Evolutionary conservation across 2,888 invertebrate species (phyloP), one percentile per base, ranked within the genome.

Genomic region (Orthonevra nobilis): DNA sequence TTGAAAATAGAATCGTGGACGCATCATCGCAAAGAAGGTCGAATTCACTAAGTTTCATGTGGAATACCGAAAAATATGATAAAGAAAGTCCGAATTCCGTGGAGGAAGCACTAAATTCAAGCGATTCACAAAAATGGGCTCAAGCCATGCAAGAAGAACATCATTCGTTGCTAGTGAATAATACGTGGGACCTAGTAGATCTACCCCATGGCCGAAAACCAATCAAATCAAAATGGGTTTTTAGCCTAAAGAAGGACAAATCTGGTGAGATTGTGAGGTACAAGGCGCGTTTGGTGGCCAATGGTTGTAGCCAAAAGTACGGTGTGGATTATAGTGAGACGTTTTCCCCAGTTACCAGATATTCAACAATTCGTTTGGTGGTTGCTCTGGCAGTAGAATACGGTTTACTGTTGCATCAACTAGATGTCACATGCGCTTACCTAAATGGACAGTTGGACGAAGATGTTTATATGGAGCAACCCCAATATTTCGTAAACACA

Each of bases 281-380:
- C 32, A 84, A 83, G 52, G 84, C 84, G 2, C 50, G 84, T 10
- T 61, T 85, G 15, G 84, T 84, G 5, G 84, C 82, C 5, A 50
- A 82, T 6, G 28, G 28, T 9, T 28, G 28, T 28, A 28, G 28
- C n/a, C n/a, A n/a, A n/a, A n/a, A n/a, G n/a, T n/a, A n/a, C n/a
- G n/a, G n/a, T n/a, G n/a, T n/a, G n/a, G 40, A 40, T 40, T 40
- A 17, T 9, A 40, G 17, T 19, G 40, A 40, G n/a, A 40, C 17
- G 1, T 40, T 40, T 19, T 40, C 19, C n/a, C 40, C 40, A 9
- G 40, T 19, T 1, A 40, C 40, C 9, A 19, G 40, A n/a, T 40
- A 19, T 40, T 40, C 40, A 19, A 40, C 40, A 7, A 40, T 40
- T n/a, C 5, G 40, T 2, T 17, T 40, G 5, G 19, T 40, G 9